phyloP scores from a whole-genome alignment of 1,140 invertebrate species.

The Contarinia nasturtii region DNA sequence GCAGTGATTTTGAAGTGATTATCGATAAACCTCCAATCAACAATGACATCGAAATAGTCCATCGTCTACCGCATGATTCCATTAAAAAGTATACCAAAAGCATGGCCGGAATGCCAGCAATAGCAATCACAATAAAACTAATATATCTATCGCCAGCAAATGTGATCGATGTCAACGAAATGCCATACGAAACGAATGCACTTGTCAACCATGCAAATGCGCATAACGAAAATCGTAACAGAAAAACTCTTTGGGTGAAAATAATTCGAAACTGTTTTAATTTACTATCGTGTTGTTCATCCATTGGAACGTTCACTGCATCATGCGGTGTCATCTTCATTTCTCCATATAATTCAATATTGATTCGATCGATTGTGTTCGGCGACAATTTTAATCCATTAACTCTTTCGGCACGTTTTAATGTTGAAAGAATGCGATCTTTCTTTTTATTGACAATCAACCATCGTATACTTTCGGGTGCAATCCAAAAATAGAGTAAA shows the following conservation, averaged over 20 bases:
- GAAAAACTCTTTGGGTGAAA: slow-evolving; percentile 20
- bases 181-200: slow-evolving; percentile 60
- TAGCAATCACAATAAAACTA: slow-evolving; percentile 48
- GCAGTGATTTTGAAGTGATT: background rate
- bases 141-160: slow-evolving; percentile 48
- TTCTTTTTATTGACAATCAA: slow-evolving; percentile 45
- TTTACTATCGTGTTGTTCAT: too few relatives aligned
- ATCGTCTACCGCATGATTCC: slow-evolving; percentile 39
- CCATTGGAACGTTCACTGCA: too few relatives aligned
- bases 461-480: slow-evolving; percentile 53
- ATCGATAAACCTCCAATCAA: background rate
- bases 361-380: slow-evolving; percentile 6
- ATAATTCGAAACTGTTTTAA: slow-evolving; percentile 5
- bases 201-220: slow-evolving; percentile 48
- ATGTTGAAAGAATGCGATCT: slow-evolving; percentile 47
- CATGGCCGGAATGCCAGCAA: slow-evolving; percentile 53
- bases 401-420: slow-evolving; percentile 26
- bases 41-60: slow-evolving; percentile 34
- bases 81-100: slow-evolving; percentile 40
- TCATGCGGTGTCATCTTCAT: slow-evolving; percentile 4
- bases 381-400: slow-evolving; percentile 11
- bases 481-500: slow-evolving; percentile 34
- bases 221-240: slow-evolving; percentile 40
- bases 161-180: slow-evolving; percentile 58
- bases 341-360: slow-evolving; percentile 11